Percentiles rank a stretch among this genome's conserved stretches.
phyloP scores from a whole-genome alignment of 2,888 invertebrate genomes.

The Trissolcus japonicus region DNA sequence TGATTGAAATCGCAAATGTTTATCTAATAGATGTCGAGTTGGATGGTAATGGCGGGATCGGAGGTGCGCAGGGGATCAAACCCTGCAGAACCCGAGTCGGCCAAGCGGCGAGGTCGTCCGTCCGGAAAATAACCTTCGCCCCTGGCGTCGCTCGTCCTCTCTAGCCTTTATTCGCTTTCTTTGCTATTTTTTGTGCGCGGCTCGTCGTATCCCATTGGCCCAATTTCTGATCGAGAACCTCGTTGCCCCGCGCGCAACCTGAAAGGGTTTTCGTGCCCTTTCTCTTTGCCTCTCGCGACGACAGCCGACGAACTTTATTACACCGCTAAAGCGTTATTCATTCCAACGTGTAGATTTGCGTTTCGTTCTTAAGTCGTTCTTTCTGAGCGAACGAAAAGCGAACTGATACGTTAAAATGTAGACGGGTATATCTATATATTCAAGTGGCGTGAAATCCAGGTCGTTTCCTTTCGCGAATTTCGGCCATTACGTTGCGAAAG shows the following conservation, averaged over 20 bases:
- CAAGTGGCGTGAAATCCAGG: conserved; percentile 51
- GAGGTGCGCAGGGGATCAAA: conserved; percentile 51
- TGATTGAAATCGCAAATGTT: conserved; percentile 63
- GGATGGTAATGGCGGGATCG: conserved; percentile 55
- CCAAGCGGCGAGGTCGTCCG: conserved; percentile 66
- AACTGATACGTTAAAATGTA: background rate
- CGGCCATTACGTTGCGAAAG: conserved; percentile 55
- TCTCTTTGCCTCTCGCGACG: conserved; percentile 46
- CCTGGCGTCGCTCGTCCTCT: conserved; percentile 57
- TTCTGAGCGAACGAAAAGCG: conserved; percentile 50
- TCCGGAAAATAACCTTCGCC: conserved; percentile 73
- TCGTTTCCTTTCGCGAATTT: conserved; percentile 57
- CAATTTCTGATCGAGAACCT: conserved; percentile 59
- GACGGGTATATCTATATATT: background rate
- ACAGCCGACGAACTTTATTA: conserved; percentile 59
- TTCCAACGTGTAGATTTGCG: conserved; percentile 54
- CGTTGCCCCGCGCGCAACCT: conserved; percentile 46
- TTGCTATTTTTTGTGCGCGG: conserved; percentile 25
- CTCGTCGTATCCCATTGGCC: conserved; percentile 61
- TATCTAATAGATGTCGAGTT: conserved; percentile 67
- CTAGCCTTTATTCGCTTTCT: conserved; percentile 38
- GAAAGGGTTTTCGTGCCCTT: conserved; percentile 55
- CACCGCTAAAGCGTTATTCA: conserved; percentile 60
- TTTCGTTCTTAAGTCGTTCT: conserved; percentile 54
- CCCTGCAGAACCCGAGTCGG: conserved; percentile 58